Conservation (phyloP, 35 echinoderm and acorn worm genomes). For the Patiria miniata region DNA sequence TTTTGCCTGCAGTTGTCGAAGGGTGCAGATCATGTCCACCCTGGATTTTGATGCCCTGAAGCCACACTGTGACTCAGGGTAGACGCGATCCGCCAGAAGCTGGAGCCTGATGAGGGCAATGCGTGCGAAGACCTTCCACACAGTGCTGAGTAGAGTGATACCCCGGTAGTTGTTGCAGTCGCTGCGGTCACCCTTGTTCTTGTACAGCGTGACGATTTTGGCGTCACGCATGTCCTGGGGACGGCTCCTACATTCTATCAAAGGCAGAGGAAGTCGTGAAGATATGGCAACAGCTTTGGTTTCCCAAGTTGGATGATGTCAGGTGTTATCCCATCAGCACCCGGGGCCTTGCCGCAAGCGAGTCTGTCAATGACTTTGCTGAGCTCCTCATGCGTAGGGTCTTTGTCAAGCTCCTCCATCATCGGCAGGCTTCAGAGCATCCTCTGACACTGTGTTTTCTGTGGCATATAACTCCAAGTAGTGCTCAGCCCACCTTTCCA, state of each 20-base stretch:
- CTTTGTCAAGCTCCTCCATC: slow-evolving; percentile 29
- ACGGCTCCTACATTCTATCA: slow-evolving; percentile 28
- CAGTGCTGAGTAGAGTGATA: slow-evolving; percentile 51
- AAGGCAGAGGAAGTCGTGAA: slow-evolving; percentile 23
- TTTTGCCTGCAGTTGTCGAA: slow-evolving; percentile 60
- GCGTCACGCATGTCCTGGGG: slow-evolving; percentile 51
- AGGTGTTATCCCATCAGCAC: slow-evolving; percentile 31
- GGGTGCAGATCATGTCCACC: slow-evolving; percentile 61
- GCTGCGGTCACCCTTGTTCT: slow-evolving; percentile 60
- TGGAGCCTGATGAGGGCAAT: slow-evolving; percentile 33
- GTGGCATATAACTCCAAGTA: background rate
- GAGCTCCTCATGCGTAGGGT: slow-evolving; percentile 54
- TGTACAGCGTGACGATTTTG: slow-evolving; percentile 58
- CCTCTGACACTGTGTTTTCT: slow-evolving; percentile 32
- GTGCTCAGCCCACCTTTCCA: slow-evolving; percentile 50
- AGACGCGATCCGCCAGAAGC: slow-evolving; percentile 46
- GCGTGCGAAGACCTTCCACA: slow-evolving; percentile 39
- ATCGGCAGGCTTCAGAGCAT: background rate
- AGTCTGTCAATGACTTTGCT: slow-evolving; percentile 41
- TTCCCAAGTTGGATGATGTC: slow-evolving; percentile 54
- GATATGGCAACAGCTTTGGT: background rate
- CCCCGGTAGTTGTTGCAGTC: slow-evolving; percentile 55
- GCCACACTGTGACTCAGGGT: slow-evolving; percentile 67
- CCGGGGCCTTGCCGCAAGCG: slow-evolving; percentile 41
- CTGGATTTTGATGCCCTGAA: slow-evolving; percentile 52